Conservation (phyloP, 2,888 invertebrate genomes). For the Heliconius cydno region DNA sequence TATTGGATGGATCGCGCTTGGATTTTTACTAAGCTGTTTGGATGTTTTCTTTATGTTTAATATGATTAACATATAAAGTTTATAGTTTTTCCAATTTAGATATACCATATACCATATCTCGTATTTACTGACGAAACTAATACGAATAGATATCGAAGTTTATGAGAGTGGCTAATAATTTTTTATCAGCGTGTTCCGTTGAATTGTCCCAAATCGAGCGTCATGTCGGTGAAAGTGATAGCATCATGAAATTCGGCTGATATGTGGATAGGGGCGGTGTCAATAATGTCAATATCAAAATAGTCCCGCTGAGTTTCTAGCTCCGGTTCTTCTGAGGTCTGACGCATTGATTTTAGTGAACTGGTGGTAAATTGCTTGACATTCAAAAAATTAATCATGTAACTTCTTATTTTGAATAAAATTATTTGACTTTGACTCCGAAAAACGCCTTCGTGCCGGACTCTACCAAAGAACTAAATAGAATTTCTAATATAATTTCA, state of each 20-base stretch:
- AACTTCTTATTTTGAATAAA: no score
- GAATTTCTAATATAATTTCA: no score
- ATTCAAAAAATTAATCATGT: no score
- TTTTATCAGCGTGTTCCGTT: slow-evolving; percentile 3
- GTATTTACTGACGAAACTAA: neutral
- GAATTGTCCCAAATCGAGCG: slow-evolving; percentile 41
- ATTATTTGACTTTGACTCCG: no score
- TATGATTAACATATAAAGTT: neutral
- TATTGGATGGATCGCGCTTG: slow-evolving; percentile 55
- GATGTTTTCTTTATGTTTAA: neutral
- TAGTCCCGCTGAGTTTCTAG: no score
- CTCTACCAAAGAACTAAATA: no score
- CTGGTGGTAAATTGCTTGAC: no score
- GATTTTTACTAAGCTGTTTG: slow-evolving; percentile 10
- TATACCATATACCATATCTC: neutral
- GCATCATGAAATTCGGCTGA: slow-evolving; percentile 51
- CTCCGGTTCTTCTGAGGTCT: no score
- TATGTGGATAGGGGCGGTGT: slow-evolving; percentile 52
- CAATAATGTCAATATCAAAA: slow-evolving; percentile 60
- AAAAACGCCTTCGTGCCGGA: slow-evolving; percentile 55
- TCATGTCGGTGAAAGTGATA: slow-evolving; percentile 52
- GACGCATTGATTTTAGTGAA: no score
- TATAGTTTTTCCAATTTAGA: neutral
- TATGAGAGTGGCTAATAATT: neutral
- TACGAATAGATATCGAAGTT: slow-evolving; percentile 18